These are phyloP conservation scores for Saguinus midas DNA, from an alignment of 2,113 vertebrate genomes.

Conservation along the genomic window DNA sequence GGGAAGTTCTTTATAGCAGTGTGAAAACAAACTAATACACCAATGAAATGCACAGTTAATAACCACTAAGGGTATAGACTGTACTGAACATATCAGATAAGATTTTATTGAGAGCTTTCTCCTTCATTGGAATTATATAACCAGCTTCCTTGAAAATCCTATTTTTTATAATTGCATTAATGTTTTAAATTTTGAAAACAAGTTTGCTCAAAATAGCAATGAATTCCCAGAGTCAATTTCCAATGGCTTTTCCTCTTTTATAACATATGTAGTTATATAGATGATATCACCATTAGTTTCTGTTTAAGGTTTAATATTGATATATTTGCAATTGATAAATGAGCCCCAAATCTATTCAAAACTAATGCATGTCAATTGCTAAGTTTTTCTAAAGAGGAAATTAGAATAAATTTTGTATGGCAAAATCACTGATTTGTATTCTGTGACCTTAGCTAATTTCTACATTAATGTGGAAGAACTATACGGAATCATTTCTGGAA, in stretches of 20 bases:
- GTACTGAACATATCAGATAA: background rate
- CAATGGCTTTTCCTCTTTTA: background rate
- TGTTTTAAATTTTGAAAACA: background rate
- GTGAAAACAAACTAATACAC: too few relatives aligned
- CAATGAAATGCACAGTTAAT: background rate
- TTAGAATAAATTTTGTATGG: slow-evolving; percentile 28
- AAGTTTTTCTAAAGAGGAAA: slow-evolving; percentile 44
- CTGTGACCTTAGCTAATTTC: slow-evolving; percentile 23
- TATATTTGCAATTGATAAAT: slow-evolving; percentile 38
- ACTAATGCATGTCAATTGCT: background rate
- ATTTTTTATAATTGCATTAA: background rate
- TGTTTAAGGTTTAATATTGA: slow-evolving; percentile 39
- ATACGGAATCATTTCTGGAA: slow-evolving; percentile 31
- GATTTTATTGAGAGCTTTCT: background rate
- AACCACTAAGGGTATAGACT: background rate
- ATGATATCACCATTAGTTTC: background rate
- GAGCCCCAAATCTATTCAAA: slow-evolving; percentile 1
- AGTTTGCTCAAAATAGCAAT: background rate
- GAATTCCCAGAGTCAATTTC: background rate
- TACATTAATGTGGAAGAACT: slow-evolving; percentile 29
- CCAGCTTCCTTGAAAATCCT: background rate
- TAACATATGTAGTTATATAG: background rate
- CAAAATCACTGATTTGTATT: slow-evolving; percentile 58
- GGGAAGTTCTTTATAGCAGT: too few relatives aligned
- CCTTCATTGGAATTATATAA: background rate